Base-by-base conservation (phyloP, 1,140 invertebrate species). In the Ctenoplectra terminalis region DNA sequence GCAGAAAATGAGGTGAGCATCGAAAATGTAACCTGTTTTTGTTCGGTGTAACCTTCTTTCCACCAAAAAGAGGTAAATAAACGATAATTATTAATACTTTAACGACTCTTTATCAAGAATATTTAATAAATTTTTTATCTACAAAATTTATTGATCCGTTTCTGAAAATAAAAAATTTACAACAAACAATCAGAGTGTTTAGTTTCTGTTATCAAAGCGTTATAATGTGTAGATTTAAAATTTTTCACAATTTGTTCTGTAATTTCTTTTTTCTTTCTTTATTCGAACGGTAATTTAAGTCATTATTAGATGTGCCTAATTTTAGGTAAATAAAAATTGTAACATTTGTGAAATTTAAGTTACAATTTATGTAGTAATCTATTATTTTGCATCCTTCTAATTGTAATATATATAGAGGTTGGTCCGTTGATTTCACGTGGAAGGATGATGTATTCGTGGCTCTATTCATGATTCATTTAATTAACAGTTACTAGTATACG, bases 61-160 rank as follows among this genome's bases (percentile, higher is more conserved):
- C n/a, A n/a, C 56, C 46, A 31, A 81, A 52, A 83, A 85, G n/a
- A n/a, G 64, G 72, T 88, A 88, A 88, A 88, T 88, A 88, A 85
- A 88, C 83, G 82, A 81, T 56, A 20, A n/a, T n/a, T 79, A 40
- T 52, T 54, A 31, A 17, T 31, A 17, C 43, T 37, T 50, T 31
- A 26, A 63, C 37, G 54, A 54, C 31, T 26, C 1, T 29, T 52
- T 26, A 37, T 31, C 17, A 15, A 43, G 43, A 17, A 0, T 1
- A n/a, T 1, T 7, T 0, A 17, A n/a, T n/a, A 5, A 13, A 20
- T 15, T 29, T 70, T 13, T 37, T 46, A 56, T 26, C 17, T 17
- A 0, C 6, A 37, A 58, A 46, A 37, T 11, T 70, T 58, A 26
- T 20, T 34, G 3, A 7, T n/a, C 23, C 13, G 15, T n/a, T 52